Base-by-base conservation (phyloP, 2,888 invertebrate species). In the Elgonia sp. region DNA sequence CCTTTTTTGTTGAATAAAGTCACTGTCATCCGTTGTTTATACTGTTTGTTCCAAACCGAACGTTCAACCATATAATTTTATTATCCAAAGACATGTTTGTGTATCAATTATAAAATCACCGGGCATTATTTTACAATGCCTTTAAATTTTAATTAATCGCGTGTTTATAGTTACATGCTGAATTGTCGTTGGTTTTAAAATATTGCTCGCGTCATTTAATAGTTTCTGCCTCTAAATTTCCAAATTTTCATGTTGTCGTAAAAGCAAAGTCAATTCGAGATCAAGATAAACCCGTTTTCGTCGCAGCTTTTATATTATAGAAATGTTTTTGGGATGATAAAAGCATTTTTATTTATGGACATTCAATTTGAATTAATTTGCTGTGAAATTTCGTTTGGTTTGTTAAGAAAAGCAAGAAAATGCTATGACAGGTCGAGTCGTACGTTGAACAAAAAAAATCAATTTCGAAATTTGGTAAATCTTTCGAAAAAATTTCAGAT, bases 171-270 rank as follows among this genome's bases (percentile, higher is more conserved):
- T 69, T 75, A 72, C 42, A 72, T 50, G 29, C 67, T 29, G 60
- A 75, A 76, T 60, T 42, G 53, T 67, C 60, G 67, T 65, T 37
- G n/a, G 60, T 73, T 76, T 62, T 57, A 76, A 76, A 69, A 75
- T 83, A 29, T 65, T 75, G 20, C 62, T 29, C 80, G 12, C 67
- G 72, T 12, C 60, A 29, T 75, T 83, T 76, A 60, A 76, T 67
- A 39, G 83, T 69, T 75, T 76, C n/a, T 46, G 69, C 39, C 69
- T 67, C 67, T 9, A 69, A 69, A 50, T 83, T 83, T 83, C 69
- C 83, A 69, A 83, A 83, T 83, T 83, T 83, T 83, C 83, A 40
- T 76, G 83, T n/a, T 40, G 63, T 81, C 83, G 75, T 82, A 75
- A 82, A 80, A 82, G 55, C 46, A 53, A 18, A 62, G 62, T 5